A percentile compares a stretch with the other conserved stretches of the same genome.
These are phyloP conservation scores for Daphoenositta chrysoptera DNA, from an alignment of 2,113 vertebrate species.

Conservation along the genomic window DNA sequence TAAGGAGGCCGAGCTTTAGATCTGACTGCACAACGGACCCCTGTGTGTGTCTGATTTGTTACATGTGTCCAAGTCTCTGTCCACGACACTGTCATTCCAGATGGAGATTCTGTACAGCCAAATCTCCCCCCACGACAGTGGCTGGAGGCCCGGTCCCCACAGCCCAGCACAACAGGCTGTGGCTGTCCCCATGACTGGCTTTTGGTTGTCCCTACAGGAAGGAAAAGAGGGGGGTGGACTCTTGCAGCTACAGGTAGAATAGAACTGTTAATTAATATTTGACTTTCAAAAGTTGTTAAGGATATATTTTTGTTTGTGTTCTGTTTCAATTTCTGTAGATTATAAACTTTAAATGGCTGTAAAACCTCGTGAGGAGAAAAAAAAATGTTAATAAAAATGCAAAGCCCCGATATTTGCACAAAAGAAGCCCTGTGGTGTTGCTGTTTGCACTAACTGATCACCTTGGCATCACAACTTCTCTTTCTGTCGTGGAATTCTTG, in stretches of 20 bases:
- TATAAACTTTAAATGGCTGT: conserved; percentile 78
- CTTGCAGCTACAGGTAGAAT: conserved; percentile 65
- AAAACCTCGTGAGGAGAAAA: conserved; percentile 70
- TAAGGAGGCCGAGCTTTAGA: conserved; percentile 15
- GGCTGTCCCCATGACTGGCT: background rate
- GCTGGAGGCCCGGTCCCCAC: background rate
- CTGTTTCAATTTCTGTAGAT: conserved; percentile 80
- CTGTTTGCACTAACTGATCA: conserved; percentile 41
- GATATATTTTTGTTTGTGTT: conserved; percentile 82
- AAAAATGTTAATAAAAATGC: conserved; percentile 79
- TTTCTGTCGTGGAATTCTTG: background rate
- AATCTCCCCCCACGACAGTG: background rate
- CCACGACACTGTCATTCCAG: conserved; percentile 21
- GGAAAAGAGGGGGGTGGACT: background rate
- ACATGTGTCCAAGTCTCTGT: conserved; percentile 48
- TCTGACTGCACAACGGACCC: conserved; percentile 50
- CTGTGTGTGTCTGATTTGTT: conserved; percentile 47
- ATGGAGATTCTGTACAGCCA: conserved; percentile 44
- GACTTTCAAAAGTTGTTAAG: conserved; percentile 75
- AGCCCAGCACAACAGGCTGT: background rate
- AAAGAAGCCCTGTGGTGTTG: conserved; percentile 54
- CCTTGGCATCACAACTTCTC: background rate
- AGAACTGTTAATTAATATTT: conserved; percentile 72
- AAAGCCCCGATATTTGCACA: conserved; percentile 75
- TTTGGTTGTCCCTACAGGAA: conserved; percentile 12